Percentiles rank a stretch among this genome's conserved stretches.
Conservation (phyloP, 2,113 vertebrate genomes). For the Hippolais icterina region DNA sequence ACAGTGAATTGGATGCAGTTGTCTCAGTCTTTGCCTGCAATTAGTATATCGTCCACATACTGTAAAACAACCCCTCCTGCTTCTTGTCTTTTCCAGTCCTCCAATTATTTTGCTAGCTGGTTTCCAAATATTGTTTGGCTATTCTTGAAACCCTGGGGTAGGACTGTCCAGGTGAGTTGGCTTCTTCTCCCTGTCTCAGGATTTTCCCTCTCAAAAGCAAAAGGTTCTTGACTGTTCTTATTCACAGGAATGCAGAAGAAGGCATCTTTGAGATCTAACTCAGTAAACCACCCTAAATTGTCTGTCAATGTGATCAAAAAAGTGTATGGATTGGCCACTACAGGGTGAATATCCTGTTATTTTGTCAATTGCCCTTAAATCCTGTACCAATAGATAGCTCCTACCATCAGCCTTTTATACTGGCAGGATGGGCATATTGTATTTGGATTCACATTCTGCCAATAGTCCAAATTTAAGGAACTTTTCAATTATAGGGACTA, state of each 20-base stretch:
- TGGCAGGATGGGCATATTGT: not conserved
- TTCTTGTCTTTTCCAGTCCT: not conserved
- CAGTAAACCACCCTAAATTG: not conserved
- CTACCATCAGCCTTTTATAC: not conserved
- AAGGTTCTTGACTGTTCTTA: not conserved
- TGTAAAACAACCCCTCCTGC: not conserved
- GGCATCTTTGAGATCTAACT: not conserved
- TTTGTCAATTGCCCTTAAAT: not conserved
- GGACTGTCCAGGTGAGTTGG: not conserved
- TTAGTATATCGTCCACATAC: not conserved
- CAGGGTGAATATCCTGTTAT: not conserved
- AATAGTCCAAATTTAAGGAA: not conserved
- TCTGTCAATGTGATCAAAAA: not conserved
- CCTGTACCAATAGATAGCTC: not conserved
- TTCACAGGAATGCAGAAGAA: not conserved
- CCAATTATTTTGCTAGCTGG: not conserved
- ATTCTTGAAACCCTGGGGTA: not conserved
- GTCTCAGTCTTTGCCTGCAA: not conserved
- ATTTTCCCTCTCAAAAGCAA: not conserved
- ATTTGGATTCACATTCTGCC: not conserved
- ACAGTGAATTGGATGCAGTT: not conserved
- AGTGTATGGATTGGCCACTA: not conserved
- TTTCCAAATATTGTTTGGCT: not conserved
- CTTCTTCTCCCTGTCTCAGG: not conserved
- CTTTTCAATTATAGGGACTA: not conserved